Percentiles rank a stretch among this genome's conserved stretches.
Evolutionary conservation across 2,797 vertebrate species (phyloP).

Genomic region (Taeniopygia guttata): DNA sequence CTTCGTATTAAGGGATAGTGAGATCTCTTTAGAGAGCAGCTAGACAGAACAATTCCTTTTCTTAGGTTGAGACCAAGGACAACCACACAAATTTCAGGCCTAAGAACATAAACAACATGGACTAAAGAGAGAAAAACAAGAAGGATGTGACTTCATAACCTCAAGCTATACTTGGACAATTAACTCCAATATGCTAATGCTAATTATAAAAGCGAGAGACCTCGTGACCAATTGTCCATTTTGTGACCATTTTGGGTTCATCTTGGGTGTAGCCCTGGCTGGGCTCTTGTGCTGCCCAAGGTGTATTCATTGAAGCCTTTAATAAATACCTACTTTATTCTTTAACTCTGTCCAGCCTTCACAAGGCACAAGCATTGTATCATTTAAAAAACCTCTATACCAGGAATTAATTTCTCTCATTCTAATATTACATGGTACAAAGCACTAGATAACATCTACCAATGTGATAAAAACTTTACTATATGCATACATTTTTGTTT

Average conservation of each 20-base stretch:
- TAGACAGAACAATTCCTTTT: background rate
- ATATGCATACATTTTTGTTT: background rate
- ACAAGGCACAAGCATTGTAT: background rate
- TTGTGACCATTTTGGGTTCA: background rate
- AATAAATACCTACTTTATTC: background rate
- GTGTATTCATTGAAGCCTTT: background rate
- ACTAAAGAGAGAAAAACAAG: background rate
- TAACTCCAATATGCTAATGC: background rate
- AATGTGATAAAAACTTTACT: background rate
- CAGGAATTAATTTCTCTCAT: background rate
- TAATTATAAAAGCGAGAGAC: background rate
- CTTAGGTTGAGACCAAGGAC: background rate
- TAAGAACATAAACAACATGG: background rate
- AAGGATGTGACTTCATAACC: background rate
- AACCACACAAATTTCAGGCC: background rate
- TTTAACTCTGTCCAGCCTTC: background rate
- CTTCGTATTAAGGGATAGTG: background rate
- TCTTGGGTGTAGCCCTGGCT: background rate
- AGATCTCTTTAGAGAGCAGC: background rate
- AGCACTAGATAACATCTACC: background rate
- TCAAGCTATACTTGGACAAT: background rate
- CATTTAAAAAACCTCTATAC: background rate
- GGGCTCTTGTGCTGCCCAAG: background rate
- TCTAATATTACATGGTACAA: background rate
- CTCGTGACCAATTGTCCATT: accelerated